These are phyloP conservation scores for Mesitornis unicolor DNA, from an alignment of 2,113 vertebrate genomes.

Conservation along the genomic window DNA sequence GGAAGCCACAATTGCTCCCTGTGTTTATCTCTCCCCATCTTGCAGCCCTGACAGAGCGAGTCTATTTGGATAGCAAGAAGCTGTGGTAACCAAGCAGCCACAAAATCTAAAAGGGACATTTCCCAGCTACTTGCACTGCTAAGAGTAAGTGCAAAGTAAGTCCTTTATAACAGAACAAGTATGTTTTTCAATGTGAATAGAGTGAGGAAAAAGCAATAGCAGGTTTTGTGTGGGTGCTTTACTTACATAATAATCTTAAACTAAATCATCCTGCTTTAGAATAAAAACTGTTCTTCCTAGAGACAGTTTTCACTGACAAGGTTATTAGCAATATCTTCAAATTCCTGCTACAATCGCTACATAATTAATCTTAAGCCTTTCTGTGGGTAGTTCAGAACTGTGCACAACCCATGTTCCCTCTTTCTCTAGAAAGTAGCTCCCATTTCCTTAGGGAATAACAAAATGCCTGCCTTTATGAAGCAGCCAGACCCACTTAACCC, in stretches of 20 bases:
- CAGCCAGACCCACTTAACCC: neutral
- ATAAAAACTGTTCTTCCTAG: neutral
- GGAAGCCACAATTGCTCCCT: slow-evolving; percentile 63
- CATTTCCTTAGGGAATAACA: neutral
- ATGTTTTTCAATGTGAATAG: neutral
- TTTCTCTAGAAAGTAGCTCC: neutral
- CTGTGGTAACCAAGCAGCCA: slow-evolving; percentile 32
- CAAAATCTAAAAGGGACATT: slow-evolving; percentile 18
- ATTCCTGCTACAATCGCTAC: neutral
- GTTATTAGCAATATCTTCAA: neutral
- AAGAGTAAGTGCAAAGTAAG: neutral
- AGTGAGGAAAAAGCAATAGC: neutral
- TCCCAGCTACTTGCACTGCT: slow-evolving; percentile 1
- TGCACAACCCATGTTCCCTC: neutral
- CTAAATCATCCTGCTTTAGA: neutral
- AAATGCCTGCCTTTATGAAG: neutral
- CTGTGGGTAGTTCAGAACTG: neutral
- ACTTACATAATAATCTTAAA: slow-evolving; percentile 23
- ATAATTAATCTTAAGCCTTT: neutral
- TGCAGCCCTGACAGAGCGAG: neutral
- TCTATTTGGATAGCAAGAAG: slow-evolving; percentile 49
- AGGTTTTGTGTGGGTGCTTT: slow-evolving; percentile 8
- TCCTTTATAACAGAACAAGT: neutral
- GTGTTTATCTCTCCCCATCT: slow-evolving; percentile 58
- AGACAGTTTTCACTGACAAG: neutral